phyloP scores from a whole-genome alignment of 2,797 vertebrate genomes.

The Crocodylus rhombifer region DNA sequence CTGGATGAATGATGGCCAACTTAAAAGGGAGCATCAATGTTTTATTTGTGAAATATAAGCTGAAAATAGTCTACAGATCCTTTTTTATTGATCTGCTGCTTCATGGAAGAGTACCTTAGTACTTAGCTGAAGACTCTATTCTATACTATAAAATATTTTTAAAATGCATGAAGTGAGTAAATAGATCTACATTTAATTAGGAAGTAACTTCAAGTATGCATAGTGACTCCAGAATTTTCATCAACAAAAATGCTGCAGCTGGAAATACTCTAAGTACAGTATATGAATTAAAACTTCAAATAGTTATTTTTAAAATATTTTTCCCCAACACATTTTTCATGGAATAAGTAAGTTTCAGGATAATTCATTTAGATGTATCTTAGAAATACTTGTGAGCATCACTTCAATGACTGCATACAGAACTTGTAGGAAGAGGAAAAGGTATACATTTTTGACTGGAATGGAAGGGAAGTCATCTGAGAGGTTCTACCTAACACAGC shows the following conservation, averaged over 20 bases:
- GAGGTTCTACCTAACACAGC: not conserved
- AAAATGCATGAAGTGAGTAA: constrained; percentile 52
- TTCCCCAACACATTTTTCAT: not conserved
- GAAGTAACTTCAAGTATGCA: constrained; percentile 29
- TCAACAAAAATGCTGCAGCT: not conserved
- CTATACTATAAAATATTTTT: constrained; percentile 66
- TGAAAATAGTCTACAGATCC: constrained; percentile 78
- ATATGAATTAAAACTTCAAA: not conserved
- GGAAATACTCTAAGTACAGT: not conserved
- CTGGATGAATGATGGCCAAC: constrained; percentile 95
- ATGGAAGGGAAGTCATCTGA: not conserved
- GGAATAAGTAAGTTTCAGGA: not conserved
- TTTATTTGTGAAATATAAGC: constrained; percentile 98
- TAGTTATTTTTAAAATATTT: not conserved
- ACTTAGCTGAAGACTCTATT: constrained; percentile 55
- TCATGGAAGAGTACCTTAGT: constrained; percentile 52
- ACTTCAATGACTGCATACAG: not conserved
- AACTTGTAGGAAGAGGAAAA: not conserved
- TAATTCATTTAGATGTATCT: not conserved
- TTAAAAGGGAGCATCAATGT: constrained; percentile 98
- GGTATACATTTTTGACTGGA: not conserved
- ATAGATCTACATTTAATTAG: constrained; percentile 37
- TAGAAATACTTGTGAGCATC: not conserved
- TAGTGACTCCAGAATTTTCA: not conserved
- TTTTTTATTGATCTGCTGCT: constrained; percentile 75